Evolutionary conservation across 1,140 invertebrate species (phyloP).

Genomic region (Marisa cornuarietis): DNA sequence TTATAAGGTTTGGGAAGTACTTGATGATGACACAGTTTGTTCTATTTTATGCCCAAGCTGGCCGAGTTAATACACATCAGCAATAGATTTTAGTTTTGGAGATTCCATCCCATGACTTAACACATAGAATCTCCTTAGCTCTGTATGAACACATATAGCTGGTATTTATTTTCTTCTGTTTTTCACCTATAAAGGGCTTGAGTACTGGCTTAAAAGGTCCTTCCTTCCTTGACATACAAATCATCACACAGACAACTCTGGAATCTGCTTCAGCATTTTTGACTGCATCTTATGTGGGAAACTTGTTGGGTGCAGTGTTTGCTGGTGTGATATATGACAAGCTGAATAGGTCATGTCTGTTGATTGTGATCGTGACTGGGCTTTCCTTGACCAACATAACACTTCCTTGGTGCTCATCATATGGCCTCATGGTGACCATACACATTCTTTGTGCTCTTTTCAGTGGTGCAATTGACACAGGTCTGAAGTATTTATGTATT

Average conservation of each 20-base stretch:
- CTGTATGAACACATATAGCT: too few relatives aligned
- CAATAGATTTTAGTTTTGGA: too few relatives aligned
- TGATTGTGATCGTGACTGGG: background rate
- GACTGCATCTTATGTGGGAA: constrained; percentile 33
- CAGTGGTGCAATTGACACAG: constrained; percentile 25
- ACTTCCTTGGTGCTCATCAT: constrained; percentile 34
- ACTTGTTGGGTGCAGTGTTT: constrained; percentile 30
- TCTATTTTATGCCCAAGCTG: too few relatives aligned
- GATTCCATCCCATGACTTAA: too few relatives aligned
- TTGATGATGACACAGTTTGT: too few relatives aligned
- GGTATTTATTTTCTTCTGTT: too few relatives aligned
- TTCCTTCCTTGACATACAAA: constrained; percentile 40
- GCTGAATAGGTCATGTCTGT: background rate
- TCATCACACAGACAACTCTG: constrained; percentile 35
- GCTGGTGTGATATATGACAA: constrained; percentile 32
- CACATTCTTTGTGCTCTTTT: constrained; percentile 21
- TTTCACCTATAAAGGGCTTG: constrained; percentile 27
- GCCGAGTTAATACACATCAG: too few relatives aligned
- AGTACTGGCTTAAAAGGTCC: constrained; percentile 35
- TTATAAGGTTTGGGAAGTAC: too few relatives aligned
- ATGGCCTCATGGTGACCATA: constrained; percentile 31
- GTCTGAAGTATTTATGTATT: constrained; percentile 20
- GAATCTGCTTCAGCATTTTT: constrained; percentile 38
- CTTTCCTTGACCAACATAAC: background rate
- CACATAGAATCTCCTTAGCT: too few relatives aligned